Percentiles rank a stretch among this genome's conserved stretches.
Conservation (phyloP, 1,140 invertebrate genomes). For the Scylla paramamosain region DNA sequence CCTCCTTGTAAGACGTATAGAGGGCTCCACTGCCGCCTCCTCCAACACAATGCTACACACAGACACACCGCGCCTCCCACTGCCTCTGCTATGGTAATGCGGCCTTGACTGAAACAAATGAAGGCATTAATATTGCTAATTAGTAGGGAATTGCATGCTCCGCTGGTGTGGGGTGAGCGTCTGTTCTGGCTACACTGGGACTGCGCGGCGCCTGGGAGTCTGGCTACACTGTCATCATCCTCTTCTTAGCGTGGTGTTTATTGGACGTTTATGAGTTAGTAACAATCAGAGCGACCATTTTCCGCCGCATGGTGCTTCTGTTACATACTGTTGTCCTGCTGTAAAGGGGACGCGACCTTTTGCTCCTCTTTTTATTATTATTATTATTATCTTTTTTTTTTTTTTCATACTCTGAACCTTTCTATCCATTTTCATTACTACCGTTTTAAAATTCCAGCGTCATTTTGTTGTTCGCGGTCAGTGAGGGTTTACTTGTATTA, state of each 20-base stretch:
- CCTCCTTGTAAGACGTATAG: background rate
- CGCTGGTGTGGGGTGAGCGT: background rate
- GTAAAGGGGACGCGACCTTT: background rate
- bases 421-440: background rate
- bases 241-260: background rate
- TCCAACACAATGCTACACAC: background rate
- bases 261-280: conserved; percentile 2
- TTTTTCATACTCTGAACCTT: background rate
- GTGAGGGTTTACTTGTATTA: too few species aligned
- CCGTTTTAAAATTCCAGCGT: too few species aligned
- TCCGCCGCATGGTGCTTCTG: background rate
- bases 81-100: background rate
- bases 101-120: conserved; percentile 1
- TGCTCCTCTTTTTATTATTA: background rate
- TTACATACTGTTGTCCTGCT: background rate
- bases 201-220: background rate
- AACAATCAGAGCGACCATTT: background rate
- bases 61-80: background rate
- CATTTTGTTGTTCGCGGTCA: too few species aligned
- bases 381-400: background rate
- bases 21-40: background rate
- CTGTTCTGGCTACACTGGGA: background rate
- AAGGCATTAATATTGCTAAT: background rate
- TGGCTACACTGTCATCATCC: background rate
- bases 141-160: background rate